phyloP scores from a whole-genome alignment of 2,113 vertebrate genomes.

The Herpetotheres cachinnans region DNA sequence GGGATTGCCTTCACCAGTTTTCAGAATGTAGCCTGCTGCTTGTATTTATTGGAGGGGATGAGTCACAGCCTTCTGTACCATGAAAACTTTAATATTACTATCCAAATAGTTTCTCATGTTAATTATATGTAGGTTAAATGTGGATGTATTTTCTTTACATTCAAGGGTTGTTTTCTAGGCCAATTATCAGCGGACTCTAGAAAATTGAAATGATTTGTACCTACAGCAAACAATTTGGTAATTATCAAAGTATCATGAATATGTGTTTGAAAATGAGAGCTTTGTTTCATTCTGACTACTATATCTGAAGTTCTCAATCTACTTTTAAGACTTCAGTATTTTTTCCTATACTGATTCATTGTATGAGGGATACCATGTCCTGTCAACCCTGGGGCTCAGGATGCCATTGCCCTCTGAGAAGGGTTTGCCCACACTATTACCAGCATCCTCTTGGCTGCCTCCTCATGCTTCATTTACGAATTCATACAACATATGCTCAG shows the following conservation, averaged over 20 bases:
- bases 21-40: not conserved
- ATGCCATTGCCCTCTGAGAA: rapidly evolving
- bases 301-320: not conserved
- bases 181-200: not conserved
- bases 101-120: not conserved
- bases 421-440: not conserved
- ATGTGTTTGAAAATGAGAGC: not conserved
- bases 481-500: not conserved
- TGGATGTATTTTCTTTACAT: not conserved
- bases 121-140: not conserved
- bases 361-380: not conserved
- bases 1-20: not conserved
- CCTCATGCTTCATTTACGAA: not conserved
- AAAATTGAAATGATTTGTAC: not conserved
- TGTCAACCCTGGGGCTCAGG: rapidly evolving
- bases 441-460: not conserved
- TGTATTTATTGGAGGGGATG: not conserved
- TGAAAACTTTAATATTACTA: not conserved
- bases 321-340: not conserved
- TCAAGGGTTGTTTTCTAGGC: not conserved
- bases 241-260: not conserved
- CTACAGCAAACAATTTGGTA: not conserved
- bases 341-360: not conserved
- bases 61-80: not conserved
- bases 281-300: not conserved